These are phyloP conservation scores for Syngnathoides biaculeatus DNA, from an alignment of 2,113 vertebrate genomes.

Conservation along the genomic window DNA sequence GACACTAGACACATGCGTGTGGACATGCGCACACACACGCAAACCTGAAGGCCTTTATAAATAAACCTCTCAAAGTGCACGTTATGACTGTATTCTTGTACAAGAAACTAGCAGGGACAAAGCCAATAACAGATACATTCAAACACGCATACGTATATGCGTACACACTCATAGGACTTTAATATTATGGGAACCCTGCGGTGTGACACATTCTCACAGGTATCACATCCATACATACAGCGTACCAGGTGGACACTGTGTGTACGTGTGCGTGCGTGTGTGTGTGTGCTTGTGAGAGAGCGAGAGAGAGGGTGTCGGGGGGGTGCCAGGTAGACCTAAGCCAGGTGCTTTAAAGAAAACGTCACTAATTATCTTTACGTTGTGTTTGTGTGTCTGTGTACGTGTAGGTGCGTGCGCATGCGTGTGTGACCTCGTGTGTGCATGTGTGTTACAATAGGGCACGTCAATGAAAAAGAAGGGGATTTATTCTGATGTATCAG, in stretches of 20 bases:
- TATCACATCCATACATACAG: background rate
- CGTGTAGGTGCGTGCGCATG: no score
- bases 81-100: background rate
- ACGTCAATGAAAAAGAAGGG: background rate
- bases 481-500: conserved; percentile 9
- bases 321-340: no score
- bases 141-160: conserved; percentile 11
- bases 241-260: background rate
- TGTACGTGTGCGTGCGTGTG: conserved; percentile 20
- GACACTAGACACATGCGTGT: conserved; percentile 45
- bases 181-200: background rate
- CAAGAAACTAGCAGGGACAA: background rate
- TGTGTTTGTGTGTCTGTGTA: conserved; percentile 4
- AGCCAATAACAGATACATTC: conserved; percentile 1
- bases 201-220: background rate
- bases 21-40: conserved; percentile 36
- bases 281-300: conserved; percentile 1
- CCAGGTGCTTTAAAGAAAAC: no score
- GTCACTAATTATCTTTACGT: no score
- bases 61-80: background rate
- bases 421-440: no score
- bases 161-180: background rate
- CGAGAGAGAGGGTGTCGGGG: background rate
- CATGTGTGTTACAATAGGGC: conserved; percentile 3
- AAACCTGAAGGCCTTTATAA: background rate